Conservation (phyloP, 2,113 vertebrate species). For the Ailuropoda melanoleuca region DNA sequence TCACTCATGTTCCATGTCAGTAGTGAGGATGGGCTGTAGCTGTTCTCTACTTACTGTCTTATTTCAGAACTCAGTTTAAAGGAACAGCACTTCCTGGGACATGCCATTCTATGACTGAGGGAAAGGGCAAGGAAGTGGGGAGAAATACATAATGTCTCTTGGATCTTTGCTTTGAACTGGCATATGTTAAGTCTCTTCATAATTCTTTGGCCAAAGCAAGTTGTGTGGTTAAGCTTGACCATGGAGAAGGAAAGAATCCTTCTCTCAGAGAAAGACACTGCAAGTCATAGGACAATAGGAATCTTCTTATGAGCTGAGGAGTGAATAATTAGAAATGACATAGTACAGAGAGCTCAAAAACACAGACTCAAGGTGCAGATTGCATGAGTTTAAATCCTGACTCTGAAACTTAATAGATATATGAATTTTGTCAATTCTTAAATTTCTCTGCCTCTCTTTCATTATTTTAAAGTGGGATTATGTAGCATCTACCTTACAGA, state of each 20-base stretch:
- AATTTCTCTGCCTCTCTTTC: background rate
- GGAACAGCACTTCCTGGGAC: background rate
- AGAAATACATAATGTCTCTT: background rate
- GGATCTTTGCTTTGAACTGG: background rate
- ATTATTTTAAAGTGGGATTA: background rate
- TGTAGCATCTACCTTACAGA: background rate
- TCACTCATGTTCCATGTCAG: background rate
- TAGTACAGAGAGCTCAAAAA: background rate
- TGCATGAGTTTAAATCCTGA: background rate
- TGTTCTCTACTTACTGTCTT: background rate
- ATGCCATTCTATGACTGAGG: background rate
- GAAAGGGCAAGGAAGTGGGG: background rate
- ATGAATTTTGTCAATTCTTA: background rate
- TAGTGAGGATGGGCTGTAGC: background rate
- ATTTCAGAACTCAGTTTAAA: background rate
- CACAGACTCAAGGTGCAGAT: background rate
- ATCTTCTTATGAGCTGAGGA: background rate
- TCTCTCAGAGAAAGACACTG: background rate
- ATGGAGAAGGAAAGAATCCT: background rate
- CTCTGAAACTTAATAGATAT: background rate
- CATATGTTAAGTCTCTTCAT: background rate
- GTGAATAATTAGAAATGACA: background rate
- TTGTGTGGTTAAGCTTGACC: background rate
- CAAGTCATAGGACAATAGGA: background rate
- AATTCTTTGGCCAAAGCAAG: background rate